Conservation (phyloP, 2,113 vertebrate genomes). For the Mastomys natalensis region DNA sequence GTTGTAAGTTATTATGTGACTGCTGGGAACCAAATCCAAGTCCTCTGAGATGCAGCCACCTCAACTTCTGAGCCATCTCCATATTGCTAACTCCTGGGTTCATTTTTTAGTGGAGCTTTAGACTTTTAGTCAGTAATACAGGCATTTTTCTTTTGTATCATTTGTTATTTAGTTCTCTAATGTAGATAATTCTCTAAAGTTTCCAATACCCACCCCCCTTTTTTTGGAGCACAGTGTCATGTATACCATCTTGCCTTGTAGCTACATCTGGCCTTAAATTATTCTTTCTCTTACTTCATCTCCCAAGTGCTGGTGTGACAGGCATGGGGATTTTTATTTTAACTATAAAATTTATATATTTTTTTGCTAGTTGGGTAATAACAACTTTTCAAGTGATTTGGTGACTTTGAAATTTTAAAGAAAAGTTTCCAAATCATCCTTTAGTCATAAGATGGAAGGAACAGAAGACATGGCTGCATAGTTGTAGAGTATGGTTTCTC, state of each 20-base stretch:
- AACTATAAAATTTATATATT: not conserved
- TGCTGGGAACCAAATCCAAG: not conserved
- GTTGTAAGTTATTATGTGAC: not conserved
- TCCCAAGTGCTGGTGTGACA: not conserved
- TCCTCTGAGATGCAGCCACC: not conserved
- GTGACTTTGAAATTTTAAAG: constrained; percentile 44
- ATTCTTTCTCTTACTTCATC: not conserved
- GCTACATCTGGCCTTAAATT: not conserved
- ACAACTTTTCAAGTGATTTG: constrained; percentile 50
- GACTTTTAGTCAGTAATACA: constrained; percentile 23
- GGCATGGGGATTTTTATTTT: not conserved
- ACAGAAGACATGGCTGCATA: not conserved
- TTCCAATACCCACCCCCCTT: not conserved
- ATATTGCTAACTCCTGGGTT: not conserved
- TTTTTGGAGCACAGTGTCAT: not conserved
- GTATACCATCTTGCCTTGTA: not conserved
- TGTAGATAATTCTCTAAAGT: not conserved
- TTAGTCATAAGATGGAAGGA: constrained; percentile 29
- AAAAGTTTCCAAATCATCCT: constrained; percentile 33
- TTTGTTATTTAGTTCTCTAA: not conserved
- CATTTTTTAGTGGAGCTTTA: constrained; percentile 39
- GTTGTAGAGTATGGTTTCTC: not conserved
- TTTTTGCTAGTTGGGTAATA: constrained; percentile 48
- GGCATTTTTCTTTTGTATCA: not conserved
- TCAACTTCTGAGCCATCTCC: not conserved